These are phyloP conservation scores for Tetrao urogallus DNA, from an alignment of 2,113 vertebrate species.

Conservation along the genomic window DNA sequence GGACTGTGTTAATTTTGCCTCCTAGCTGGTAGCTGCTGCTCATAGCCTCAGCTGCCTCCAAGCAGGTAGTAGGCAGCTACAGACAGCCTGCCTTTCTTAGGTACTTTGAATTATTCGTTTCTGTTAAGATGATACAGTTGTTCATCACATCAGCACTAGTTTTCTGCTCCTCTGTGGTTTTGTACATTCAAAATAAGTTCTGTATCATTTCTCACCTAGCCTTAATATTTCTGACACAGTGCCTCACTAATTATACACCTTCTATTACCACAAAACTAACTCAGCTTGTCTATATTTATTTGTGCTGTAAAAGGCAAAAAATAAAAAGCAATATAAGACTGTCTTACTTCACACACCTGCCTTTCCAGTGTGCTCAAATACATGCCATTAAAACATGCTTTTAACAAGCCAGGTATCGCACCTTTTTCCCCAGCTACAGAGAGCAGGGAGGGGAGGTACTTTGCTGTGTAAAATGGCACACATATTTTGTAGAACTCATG, in stretches of 20 bases:
- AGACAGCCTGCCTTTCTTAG: neutral
- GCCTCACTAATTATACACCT: neutral
- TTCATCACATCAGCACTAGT: neutral
- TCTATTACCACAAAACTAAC: neutral
- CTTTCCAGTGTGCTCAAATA: neutral
- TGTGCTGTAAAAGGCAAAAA: neutral
- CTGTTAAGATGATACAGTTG: neutral
- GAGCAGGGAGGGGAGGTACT: conserved; percentile 27
- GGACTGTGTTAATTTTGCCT: neutral
- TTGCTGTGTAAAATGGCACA: conserved; percentile 21
- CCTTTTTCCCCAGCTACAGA: neutral
- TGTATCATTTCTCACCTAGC: neutral
- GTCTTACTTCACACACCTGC: neutral
- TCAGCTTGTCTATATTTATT: neutral
- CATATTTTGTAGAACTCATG: conserved; percentile 36
- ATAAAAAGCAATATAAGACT: neutral
- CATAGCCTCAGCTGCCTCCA: neutral
- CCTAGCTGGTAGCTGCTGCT: too few species aligned
- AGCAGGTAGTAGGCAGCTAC: neutral
- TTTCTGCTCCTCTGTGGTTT: neutral
- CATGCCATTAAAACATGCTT: neutral
- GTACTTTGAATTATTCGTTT: neutral
- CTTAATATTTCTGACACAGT: neutral
- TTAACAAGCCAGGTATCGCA: neutral
- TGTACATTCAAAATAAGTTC: neutral